Conservation (phyloP, 2,888 invertebrate genomes). For the Nysson spinosus region DNA sequence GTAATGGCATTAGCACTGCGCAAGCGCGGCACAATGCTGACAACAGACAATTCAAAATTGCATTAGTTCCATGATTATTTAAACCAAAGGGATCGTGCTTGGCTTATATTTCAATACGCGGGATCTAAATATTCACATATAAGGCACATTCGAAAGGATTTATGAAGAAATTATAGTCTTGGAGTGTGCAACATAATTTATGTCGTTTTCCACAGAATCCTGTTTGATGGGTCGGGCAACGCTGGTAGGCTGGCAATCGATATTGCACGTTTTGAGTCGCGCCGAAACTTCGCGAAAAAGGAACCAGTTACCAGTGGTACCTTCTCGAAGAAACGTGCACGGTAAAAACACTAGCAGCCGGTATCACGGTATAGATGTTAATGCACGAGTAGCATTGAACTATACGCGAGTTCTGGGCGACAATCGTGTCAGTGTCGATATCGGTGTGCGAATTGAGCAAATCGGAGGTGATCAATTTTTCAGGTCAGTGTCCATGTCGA, state of each 20-base stretch:
- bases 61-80: no score
- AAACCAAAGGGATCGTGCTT: no score
- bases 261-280: slow-evolving; percentile 23
- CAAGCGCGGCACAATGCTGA: no score
- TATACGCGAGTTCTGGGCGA: not conserved
- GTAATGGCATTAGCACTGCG: no score
- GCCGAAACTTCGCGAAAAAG: slow-evolving; percentile 48
- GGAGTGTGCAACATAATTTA: no score
- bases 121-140: no score
- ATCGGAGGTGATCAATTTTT: slow-evolving; percentile 6
- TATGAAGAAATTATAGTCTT: no score
- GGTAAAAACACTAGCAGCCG: slow-evolving; percentile 52
- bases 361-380: slow-evolving; percentile 37
- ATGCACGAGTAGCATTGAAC: slow-evolving; percentile 19
- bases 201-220: slow-evolving; percentile 22
- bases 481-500: slow-evolving; percentile 31
- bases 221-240: slow-evolving; percentile 19
- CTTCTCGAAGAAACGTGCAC: slow-evolving; percentile 49
- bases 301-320: slow-evolving; percentile 49
- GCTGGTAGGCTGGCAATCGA: slow-evolving; percentile 30
- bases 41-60: no score
- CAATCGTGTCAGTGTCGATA: slow-evolving; percentile 14
- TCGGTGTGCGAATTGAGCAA: not conserved
- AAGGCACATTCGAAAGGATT: no score
- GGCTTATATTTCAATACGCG: no score